These are phyloP conservation scores for Syrista parreyssii DNA, from an alignment of 2,888 invertebrate species.

Conservation along the genomic window DNA sequence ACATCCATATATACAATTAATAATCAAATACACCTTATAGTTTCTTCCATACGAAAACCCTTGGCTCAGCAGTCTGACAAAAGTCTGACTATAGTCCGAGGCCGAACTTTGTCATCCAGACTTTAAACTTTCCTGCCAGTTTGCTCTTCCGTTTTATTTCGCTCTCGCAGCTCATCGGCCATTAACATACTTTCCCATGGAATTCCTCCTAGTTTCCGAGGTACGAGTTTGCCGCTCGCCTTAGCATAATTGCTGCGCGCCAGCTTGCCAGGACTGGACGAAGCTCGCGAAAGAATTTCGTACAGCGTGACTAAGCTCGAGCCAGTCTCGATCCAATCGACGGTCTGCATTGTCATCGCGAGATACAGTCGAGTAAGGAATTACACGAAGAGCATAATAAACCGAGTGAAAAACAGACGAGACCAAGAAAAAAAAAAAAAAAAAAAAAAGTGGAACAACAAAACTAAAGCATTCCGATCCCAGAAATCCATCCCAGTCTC, in stretches of 20 bases:
- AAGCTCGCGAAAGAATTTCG: neutral
- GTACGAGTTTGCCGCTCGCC: slow-evolving; percentile 33
- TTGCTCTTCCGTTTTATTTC: slow-evolving; percentile 54
- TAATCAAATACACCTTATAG: neutral
- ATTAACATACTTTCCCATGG: slow-evolving; percentile 61
- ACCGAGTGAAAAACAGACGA: neutral
- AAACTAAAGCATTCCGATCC: neutral
- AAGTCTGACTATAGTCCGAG: slow-evolving; percentile 6
- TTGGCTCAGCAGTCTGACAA: neutral
- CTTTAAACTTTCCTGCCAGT: slow-evolving; percentile 59
- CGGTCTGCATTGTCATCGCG: neutral
- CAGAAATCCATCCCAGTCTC: neutral
- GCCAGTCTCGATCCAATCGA: neutral
- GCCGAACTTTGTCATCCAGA: slow-evolving; percentile 54
- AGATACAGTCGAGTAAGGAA: neutral
- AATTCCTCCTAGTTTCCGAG: slow-evolving; percentile 49
- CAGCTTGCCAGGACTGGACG: neutral
- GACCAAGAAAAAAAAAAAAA: neutral
- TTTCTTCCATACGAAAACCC: neutral
- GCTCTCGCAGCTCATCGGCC: slow-evolving; percentile 42
- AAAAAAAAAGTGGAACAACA: neutral
- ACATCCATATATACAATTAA: neutral
- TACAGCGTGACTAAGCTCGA: neutral
- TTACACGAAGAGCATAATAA: neutral
- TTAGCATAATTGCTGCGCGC: slow-evolving; percentile 51